Conservation (phyloP, 1,140 invertebrate genomes). For the Halictus rubicundus region DNA sequence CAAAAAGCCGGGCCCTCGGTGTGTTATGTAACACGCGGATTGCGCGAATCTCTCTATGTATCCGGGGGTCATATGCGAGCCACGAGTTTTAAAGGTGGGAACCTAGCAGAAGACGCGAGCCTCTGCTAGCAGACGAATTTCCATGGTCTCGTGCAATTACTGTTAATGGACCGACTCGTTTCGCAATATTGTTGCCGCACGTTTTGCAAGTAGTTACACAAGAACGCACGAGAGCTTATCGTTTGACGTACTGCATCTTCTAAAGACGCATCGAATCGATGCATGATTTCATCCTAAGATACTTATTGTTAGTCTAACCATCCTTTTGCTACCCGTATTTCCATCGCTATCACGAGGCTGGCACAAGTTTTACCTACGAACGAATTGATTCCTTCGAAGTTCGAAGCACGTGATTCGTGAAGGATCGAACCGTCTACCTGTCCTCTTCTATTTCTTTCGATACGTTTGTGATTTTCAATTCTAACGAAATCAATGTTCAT, state of each 20-base stretch:
- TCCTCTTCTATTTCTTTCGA: neutral
- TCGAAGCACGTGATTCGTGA: constrained; percentile 20
- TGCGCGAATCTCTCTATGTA: constrained; percentile 60
- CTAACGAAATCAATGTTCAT: no score
- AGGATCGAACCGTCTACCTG: constrained; percentile 20
- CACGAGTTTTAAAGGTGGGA: constrained; percentile 48
- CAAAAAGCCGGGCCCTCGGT: constrained; percentile 41
- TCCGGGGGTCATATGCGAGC: constrained; percentile 63
- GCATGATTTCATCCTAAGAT: neutral
- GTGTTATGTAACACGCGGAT: constrained; percentile 66
- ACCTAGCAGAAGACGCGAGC: constrained; percentile 80
- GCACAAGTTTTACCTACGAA: no score
- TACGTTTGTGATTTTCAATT: neutral
- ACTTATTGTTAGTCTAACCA: neutral
- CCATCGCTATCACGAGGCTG: neutral
- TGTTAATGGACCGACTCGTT: neutral
- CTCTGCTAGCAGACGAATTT: constrained; percentile 55
- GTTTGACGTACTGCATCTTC: constrained; percentile 20
- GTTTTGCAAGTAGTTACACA: constrained; percentile 32
- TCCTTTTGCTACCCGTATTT: neutral
- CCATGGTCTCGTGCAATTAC: neutral
- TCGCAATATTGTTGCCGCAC: neutral
- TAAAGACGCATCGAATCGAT: constrained; percentile 16
- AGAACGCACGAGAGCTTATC: neutral
- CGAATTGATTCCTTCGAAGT: neutral